These are phyloP conservation scores for Spodoptera littoralis DNA, from an alignment of 2,888 invertebrate species.

Conservation along the genomic window DNA sequence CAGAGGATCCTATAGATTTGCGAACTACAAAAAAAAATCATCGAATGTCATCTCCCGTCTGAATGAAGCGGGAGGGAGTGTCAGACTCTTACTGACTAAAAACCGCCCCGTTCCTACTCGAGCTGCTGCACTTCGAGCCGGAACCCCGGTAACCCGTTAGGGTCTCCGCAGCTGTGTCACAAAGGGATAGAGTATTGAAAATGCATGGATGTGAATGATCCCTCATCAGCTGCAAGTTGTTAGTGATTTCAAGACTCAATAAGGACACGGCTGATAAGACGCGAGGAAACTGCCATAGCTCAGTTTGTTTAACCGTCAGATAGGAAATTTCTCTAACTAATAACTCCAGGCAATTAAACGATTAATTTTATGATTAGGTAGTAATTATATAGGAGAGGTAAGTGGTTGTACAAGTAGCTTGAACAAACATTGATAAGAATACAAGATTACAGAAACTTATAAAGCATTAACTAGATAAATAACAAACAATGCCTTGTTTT, in stretches of 20 bases:
- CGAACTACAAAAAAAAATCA: no score
- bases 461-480: slow-evolving; percentile 23
- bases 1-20: no score
- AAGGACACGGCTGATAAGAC: neutral
- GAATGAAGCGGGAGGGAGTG: no score
- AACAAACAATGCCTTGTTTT: slow-evolving; percentile 29
- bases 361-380: slow-evolving; percentile 7
- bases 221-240: neutral
- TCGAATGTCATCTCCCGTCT: no score
- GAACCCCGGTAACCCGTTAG: no score
- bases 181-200: no score
- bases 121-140: no score
- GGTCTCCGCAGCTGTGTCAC: no score
- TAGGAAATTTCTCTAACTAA: slow-evolving; percentile 9
- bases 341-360: slow-evolving; percentile 5
- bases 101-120: no score
- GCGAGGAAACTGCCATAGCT: neutral
- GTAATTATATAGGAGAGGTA: slow-evolving; percentile 3
- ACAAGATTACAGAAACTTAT: slow-evolving; percentile 15
- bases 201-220: no score
- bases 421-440: slow-evolving; percentile 37
- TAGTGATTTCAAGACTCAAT: neutral
- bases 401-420: slow-evolving; percentile 33
- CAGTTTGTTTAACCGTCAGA: slow-evolving; percentile 4
- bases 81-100: no score